Base-by-base conservation (phyloP, 2,888 invertebrate species). In the Sinelater perroti region DNA sequence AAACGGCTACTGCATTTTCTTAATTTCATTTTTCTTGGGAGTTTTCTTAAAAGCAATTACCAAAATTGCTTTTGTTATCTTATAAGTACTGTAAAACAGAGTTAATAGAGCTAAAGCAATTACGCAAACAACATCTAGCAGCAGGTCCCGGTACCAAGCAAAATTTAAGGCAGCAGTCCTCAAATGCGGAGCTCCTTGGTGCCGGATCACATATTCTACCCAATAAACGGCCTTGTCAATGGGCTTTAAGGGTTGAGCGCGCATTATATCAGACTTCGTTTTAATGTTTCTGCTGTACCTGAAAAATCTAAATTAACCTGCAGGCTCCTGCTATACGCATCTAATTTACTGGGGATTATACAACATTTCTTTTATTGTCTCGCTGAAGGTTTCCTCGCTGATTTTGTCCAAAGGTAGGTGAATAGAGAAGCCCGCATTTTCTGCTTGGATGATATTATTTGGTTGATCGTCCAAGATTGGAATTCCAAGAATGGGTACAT, bases 361-460 rank as follows among this genome's bases (percentile, higher is more conserved):
- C 1, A 79, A 66, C 2, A 80, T 65, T 44, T 75, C 70, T 1
- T 75, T 61, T 20, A 82, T 72, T 13, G 75, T 74, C 24, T 70
- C 60, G 0, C 73, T 65, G 8, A 81, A 56, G 7, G 69, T 69
- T 53, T 78, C 77, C 52, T 78, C 78, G n/a, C 72, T 74, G 7
- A 82, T 61, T 5, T 72, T 68, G 13, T 76, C 72, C 54, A 77
- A 78, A 10, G 67, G 68, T 3, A 81, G 51, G 2, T 67, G 69
- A 5, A 76, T 56, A 1, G 76, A 79, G 38, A 74, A 77, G 6
- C 81, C 82, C 6, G 30, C 11, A 1, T n/a, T 11, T 33, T 35
- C 54, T 2, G 56, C 49, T n/a, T 33, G 38, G 3, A 24, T 49
- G 8, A 35, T 38, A 38, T 62, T 59, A 3, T 38, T 36, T 7